Base-by-base conservation (phyloP, 2,888 invertebrate genomes). In the Drosophila merina region DNA sequence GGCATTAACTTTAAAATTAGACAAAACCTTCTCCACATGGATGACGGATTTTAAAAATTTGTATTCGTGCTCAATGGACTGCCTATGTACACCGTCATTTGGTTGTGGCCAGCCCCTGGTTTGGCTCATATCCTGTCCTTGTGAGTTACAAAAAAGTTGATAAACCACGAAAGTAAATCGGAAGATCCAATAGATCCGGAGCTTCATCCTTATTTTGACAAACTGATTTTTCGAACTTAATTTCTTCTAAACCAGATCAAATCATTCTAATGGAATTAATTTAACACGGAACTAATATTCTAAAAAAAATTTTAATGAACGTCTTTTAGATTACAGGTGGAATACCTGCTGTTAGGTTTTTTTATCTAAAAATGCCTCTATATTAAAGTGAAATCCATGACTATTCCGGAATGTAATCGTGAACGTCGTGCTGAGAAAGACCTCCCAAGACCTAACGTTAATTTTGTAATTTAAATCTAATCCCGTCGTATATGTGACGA, bases 121-220 rank as follows among this genome's bases (percentile, higher is more conserved):
- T 14, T 42, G 40, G 14, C 14, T 42, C 40, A 42, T 42, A 42
- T 42, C 40, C 40, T 42, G 40, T 20, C 40, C 40, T 1, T 20
- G 14, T 7, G 40, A 20, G 12, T 20, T 8, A 8, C 9, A 14
- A 7, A 14, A 36, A 36, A n/a, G n/a, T 10, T 36, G 36, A 33
- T 36, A 10, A n/a, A n/a, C 36, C 3, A 10, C n/a, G n/a, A n/a
- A 36, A 36, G 36, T 36, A 2, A 36, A 36, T 5, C 5, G 12
- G 1, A 12, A 36, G 4, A 36, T 36, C 36, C 40, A 42, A 20
- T 36, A 6, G 1, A 7, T 42, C 14, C 40, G 40, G 1, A 42
- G 40, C 14, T 42, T 1, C 40, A 42, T 42, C 40, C 6, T 42
- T 20, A 20, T n/a, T 36, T 36, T 36, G 12, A n/a, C 2, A 33